Percentiles rank a stretch among this genome's conserved stretches.
phyloP scores from a whole-genome alignment of 2,888 invertebrate species.

The Noctua pronuba region DNA sequence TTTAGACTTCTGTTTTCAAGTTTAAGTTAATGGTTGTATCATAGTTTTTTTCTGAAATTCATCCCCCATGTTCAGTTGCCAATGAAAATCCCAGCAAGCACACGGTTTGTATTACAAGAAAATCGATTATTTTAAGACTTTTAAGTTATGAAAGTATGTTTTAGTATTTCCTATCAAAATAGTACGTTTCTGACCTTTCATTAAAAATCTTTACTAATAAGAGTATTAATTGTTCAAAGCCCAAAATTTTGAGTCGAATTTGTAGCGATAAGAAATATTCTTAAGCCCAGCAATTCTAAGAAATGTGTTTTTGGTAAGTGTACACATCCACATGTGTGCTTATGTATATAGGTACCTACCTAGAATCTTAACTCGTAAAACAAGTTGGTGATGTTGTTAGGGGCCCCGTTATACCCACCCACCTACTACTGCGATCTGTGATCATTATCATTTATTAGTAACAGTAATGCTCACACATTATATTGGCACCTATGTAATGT shows the following conservation, averaged over 20 bases:
- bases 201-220: neutral
- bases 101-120: neutral
- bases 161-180: neutral
- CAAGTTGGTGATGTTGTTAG: conserved; percentile 57
- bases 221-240: neutral
- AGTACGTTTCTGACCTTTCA: neutral
- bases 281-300: conserved; percentile 21
- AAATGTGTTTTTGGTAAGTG: conserved; percentile 17
- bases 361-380: conserved; percentile 60
- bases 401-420: conserved; percentile 64
- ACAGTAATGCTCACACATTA: conserved; percentile 8
- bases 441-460: conserved; percentile 38
- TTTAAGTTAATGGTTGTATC: neutral
- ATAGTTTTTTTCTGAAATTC: neutral
- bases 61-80: neutral
- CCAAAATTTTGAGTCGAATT: neutral
- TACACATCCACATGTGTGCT: conserved; percentile 39
- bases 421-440: conserved; percentile 23
- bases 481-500: conserved; percentile 1
- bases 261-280: neutral
- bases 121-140: neutral
- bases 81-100: neutral
- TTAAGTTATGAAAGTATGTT: neutral
- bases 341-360: conserved; percentile 37
- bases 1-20: neutral